phyloP scores from a whole-genome alignment of 1,140 invertebrate genomes.

The Metopolophium dirhodum region DNA sequence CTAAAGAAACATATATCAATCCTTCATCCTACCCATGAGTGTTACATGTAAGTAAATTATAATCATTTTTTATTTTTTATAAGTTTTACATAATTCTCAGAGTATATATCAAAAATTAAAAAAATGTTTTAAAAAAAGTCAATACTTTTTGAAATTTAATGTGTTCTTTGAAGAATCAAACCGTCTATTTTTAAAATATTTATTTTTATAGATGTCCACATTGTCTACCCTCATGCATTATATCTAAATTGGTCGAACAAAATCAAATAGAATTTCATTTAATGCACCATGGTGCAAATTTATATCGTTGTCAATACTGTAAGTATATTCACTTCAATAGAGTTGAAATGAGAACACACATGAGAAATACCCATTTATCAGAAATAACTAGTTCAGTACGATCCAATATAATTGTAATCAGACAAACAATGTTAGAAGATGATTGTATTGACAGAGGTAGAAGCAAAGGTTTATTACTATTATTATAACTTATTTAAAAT shows the following conservation, averaged over 20 bases:
- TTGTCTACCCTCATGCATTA: neutral
- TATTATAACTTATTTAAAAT: neutral
- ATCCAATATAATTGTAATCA: constrained; percentile 41
- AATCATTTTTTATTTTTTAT: neutral
- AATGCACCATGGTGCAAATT: constrained; percentile 38
- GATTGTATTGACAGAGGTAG: neutral
- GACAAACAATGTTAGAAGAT: neutral
- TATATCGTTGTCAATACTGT: constrained; percentile 39
- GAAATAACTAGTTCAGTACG: neutral
- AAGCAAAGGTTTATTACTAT: neutral
- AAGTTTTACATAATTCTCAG: too few relatives aligned
- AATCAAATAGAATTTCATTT: constrained; percentile 36
- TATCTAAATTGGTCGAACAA: neutral
- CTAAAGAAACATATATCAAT: constrained; percentile 35
- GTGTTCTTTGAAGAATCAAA: neutral
- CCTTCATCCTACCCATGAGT: neutral
- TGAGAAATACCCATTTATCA: constrained; percentile 8
- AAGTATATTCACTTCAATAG: constrained; percentile 25
- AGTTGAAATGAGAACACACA: constrained; percentile 39
- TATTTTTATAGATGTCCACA: constrained; percentile 41
- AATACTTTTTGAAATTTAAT: too few relatives aligned
- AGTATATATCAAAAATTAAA: too few relatives aligned
- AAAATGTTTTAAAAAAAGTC: too few relatives aligned
- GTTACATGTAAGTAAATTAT: neutral
- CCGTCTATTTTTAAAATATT: neutral